phyloP scores from a whole-genome alignment of 2,113 vertebrate species.

The Gallinago jamesoni region DNA sequence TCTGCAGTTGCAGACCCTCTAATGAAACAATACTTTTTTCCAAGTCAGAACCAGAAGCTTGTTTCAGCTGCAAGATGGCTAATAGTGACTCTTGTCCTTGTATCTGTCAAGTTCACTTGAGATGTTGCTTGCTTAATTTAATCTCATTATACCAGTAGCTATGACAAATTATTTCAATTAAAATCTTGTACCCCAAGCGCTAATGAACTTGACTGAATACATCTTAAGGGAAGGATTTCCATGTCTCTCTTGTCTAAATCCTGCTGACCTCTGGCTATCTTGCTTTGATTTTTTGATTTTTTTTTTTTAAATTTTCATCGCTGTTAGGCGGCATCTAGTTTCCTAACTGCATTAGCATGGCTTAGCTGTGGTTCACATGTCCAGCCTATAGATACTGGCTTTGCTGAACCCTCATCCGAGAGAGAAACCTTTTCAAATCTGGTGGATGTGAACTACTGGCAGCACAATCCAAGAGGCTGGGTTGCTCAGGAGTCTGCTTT shows the following conservation, averaged over 20 bases:
- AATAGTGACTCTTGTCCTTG: neutral
- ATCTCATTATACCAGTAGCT: neutral
- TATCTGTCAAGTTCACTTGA: neutral
- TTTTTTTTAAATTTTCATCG: neutral
- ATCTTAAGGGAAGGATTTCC: neutral
- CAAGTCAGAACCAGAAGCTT: neutral
- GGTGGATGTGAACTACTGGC: neutral
- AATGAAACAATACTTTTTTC: neutral
- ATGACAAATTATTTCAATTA: neutral
- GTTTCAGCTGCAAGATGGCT: neutral
- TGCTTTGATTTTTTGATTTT: neutral
- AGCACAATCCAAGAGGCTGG: neutral
- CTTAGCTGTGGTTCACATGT: neutral
- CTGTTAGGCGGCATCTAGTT: neutral
- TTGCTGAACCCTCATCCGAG: neutral
- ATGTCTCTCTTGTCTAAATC: neutral
- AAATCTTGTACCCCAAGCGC: neutral
- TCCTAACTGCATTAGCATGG: neutral
- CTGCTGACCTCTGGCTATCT: neutral
- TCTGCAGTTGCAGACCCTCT: neutral
- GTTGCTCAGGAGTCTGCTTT: neutral
- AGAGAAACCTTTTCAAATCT: neutral
- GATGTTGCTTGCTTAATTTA: neutral
- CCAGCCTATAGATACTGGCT: neutral
- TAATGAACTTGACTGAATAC: neutral